phyloP scores from a whole-genome alignment of 2,113 vertebrate genomes.

The Xerus inauris region DNA sequence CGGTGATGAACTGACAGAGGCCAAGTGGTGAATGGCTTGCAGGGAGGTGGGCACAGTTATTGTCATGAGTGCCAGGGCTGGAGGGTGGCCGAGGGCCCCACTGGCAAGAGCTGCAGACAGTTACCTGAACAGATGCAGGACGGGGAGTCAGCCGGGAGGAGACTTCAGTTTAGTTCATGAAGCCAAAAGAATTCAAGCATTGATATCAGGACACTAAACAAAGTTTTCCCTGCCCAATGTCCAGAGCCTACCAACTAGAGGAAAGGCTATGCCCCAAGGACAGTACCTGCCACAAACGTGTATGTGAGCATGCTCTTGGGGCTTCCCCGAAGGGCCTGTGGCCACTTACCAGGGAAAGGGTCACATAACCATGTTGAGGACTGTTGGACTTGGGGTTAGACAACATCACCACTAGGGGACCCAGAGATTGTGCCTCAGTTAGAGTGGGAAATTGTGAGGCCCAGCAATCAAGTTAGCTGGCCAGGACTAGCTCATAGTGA shows the following conservation, averaged over 20 bases:
- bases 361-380: neutral
- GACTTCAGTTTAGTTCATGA: neutral
- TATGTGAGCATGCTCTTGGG: neutral
- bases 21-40: no score
- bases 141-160: neutral
- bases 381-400: neutral
- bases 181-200: neutral
- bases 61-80: no score
- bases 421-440: neutral
- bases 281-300: neutral
- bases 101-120: fast-evolving
- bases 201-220: neutral
- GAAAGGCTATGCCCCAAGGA: neutral
- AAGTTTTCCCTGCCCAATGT: neutral
- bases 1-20: no score
- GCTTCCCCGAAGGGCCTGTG: neutral
- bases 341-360: neutral
- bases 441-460: neutral
- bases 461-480: no score
- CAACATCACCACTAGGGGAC: no score
- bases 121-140: fast-evolving
- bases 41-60: fast-evolving
- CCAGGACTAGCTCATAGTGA: neutral
- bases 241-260: neutral
- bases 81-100: neutral